Base-by-base conservation (phyloP, 1,140 invertebrate genomes). In the Cepaea nemoralis region DNA sequence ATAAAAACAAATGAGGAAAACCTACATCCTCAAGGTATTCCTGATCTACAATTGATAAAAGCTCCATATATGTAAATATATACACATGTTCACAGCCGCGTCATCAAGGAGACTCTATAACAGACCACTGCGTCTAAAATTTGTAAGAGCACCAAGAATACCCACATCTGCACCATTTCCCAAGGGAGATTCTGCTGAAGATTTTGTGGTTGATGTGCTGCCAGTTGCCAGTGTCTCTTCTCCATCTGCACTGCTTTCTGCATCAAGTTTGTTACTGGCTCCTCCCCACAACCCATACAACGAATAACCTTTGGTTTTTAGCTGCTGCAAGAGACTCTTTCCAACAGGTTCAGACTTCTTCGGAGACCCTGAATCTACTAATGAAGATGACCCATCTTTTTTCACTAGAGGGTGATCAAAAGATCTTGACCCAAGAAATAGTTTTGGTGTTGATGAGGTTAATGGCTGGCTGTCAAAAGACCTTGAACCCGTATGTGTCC, bases 101-200 rank as follows among this genome's bases (percentile, higher is more conserved):
- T 19, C 19, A 14, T 45, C 42, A 45, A 22, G 2, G 1, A 6
- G 59, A 31, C 5, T n/a, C 69, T 42, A 70, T 40, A 88, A 78
- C 37, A 85, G 84, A 2, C 86, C 86, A 82, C 83, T 84, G 74
- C 83, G 81, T 27, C 85, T 79, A 35, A 88, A 86, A 35, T 85
- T 84, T n/a, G 88, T 83, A n/a, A 89, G 81, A 22, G 87, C 86
- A 16, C 87, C 87, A 5, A 88, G 81, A 10, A 89, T 86, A 42
- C 88, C 85, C 31, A 80, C 80, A n/a, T 83, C 63, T n/a, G 81
- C 71, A 19, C 69, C 82, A 16, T 77, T 66, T 24, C 83, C 27
- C n/a, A 86, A 77, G 35, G 86, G 31, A 5, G 81, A 0, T 78
- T 42, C 16, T 80, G 78, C 55, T 71, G 75, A 35, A 76, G 76